Evolutionary conservation across 2,797 vertebrate species (phyloP).

Genomic region (Salmo trutta): DNA sequence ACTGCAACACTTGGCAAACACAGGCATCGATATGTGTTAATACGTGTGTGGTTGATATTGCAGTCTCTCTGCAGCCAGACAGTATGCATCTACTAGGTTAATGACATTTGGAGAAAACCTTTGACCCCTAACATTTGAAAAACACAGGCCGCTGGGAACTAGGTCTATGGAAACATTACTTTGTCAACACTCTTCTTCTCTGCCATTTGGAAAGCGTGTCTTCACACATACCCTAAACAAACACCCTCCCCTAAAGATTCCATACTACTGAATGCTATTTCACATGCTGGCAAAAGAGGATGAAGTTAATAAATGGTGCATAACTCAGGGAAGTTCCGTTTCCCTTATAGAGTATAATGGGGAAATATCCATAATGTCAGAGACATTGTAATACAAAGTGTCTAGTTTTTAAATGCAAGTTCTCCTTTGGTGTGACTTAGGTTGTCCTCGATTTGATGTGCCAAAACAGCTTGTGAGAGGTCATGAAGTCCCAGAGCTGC

Average conservation of each 20-base stretch:
- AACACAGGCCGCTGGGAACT: neutral
- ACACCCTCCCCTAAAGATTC: neutral
- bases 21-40: neutral
- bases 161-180: neutral
- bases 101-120: neutral
- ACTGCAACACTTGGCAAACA: neutral
- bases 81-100: neutral
- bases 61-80: neutral
- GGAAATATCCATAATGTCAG: too few relatives aligned
- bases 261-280: neutral
- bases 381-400: too few relatives aligned
- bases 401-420: neutral
- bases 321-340: neutral
- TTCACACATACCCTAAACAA: neutral
- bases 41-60: neutral
- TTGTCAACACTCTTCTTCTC: neutral
- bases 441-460: neutral
- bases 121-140: neutral
- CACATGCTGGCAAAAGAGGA: neutral
- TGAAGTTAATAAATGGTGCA: neutral
- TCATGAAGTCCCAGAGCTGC: neutral
- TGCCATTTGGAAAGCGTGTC: too few relatives aligned
- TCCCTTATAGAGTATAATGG: too few relatives aligned
- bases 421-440: neutral
- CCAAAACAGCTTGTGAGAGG: neutral